These are phyloP conservation scores for Hyla sarda DNA, from an alignment of 2,113 vertebrate genomes.

Conservation along the genomic window DNA sequence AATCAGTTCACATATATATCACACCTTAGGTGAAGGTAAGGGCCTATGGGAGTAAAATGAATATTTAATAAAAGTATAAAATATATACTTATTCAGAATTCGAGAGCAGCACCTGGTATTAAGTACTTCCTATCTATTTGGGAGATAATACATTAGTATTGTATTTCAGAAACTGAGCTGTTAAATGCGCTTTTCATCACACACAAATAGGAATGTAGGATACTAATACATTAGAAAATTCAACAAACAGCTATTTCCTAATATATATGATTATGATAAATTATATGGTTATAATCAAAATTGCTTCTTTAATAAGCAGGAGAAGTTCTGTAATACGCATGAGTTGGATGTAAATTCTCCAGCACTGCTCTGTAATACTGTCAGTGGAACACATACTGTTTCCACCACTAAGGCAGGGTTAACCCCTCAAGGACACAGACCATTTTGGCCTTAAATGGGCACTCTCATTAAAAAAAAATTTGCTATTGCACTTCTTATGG, in stretches of 20 bases:
- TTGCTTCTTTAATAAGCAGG: no score
- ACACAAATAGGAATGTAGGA: not conserved
- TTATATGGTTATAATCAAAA: not conserved
- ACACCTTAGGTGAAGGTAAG: constrained; percentile 59
- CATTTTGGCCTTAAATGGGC: no score
- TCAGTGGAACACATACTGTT: no score
- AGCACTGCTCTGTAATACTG: no score
- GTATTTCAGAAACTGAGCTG: not conserved
- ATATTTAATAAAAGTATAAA: constrained; percentile 57
- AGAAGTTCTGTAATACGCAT: no score
- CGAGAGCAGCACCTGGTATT: not conserved
- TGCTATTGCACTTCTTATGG: no score
- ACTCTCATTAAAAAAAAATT: no score
- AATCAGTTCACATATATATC: constrained; percentile 65
- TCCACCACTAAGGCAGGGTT: no score
- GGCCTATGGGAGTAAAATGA: constrained; percentile 63
- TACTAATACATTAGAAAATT: not conserved
- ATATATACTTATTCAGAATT: constrained; percentile 46
- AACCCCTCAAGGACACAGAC: no score
- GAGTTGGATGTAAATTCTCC: no score
- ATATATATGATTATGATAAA: not conserved
- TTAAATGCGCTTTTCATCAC: not conserved
- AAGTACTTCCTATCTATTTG: not conserved
- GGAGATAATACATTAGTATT: not conserved
- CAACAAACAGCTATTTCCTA: not conserved